These are phyloP conservation scores for Sorex maritimensis DNA, from an alignment of 2,797 vertebrate species.

Conservation along the genomic window DNA sequence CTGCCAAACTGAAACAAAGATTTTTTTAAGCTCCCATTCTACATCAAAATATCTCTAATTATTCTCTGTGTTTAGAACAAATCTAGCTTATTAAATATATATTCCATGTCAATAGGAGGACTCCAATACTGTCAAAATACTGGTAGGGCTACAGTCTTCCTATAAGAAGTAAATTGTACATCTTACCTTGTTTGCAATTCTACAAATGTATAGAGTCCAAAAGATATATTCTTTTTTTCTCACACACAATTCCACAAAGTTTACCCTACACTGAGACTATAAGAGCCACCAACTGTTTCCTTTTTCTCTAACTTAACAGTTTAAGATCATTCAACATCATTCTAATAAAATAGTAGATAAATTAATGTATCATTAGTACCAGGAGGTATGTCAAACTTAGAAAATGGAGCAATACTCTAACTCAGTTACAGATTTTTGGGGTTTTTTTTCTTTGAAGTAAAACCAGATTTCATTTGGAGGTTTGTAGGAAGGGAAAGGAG, in stretches of 20 bases:
- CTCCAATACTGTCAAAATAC: not conserved
- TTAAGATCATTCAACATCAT: not conserved
- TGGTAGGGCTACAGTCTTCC: not conserved
- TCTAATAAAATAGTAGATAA: not conserved
- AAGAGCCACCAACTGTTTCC: not conserved
- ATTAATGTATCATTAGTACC: not conserved
- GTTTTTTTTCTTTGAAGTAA: no score
- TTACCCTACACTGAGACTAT: constrained; percentile 16
- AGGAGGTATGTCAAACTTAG: not conserved
- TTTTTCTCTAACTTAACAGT: not conserved
- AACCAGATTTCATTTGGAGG: no score
- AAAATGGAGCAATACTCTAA: constrained; percentile 34
- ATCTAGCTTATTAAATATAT: not conserved
- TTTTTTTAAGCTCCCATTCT: not conserved
- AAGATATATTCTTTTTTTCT: constrained; percentile 4
- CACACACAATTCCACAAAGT: constrained; percentile 40
- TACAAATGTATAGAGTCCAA: not conserved
- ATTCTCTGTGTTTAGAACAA: not conserved
- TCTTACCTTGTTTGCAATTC: constrained; percentile 3
- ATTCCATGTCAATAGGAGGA: not conserved
- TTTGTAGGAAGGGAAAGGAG: no score
- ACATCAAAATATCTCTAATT: not conserved
- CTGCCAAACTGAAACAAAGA: constrained; percentile 35
- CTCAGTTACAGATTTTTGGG: no score
- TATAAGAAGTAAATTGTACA: not conserved